Evolutionary conservation across 2,797 vertebrate species (phyloP).

Genomic region (Amazonetta brasiliensis): DNA sequence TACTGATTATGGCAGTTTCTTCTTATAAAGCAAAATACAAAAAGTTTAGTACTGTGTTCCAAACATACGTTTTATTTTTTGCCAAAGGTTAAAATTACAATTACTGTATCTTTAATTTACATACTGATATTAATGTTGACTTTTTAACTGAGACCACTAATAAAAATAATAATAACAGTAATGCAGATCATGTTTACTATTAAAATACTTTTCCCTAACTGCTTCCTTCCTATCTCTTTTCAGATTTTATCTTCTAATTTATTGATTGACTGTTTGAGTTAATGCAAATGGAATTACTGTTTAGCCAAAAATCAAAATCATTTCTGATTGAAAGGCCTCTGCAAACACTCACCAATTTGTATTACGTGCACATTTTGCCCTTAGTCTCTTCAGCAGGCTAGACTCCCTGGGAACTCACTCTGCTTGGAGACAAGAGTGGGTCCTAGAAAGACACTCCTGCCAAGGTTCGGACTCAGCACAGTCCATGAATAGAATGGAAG

Average conservation of each 20-base stretch:
- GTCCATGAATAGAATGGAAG: not conserved
- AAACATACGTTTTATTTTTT: not conserved
- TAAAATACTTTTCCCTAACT: not conserved
- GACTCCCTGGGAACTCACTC: not conserved
- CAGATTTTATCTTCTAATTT: not conserved
- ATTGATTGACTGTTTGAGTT: not conserved
- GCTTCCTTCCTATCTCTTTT: not conserved
- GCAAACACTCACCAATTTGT: not conserved
- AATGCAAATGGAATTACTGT: not conserved
- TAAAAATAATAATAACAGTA: not conserved
- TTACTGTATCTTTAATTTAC: not conserved
- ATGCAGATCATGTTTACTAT: not conserved
- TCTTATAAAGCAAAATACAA: not conserved
- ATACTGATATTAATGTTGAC: not conserved
- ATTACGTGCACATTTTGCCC: not conserved
- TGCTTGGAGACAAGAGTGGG: not conserved
- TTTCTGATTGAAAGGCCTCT: not conserved
- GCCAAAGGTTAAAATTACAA: not conserved
- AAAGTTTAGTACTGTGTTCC: not conserved
- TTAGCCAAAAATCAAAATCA: not conserved
- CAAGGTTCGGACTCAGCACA: not conserved
- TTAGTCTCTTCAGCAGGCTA: not conserved
- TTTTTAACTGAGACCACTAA: not conserved
- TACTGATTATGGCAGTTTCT: not conserved
- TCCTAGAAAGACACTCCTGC: not conserved